phyloP scores from a whole-genome alignment of 1,140 invertebrate genomes.

The Drosophila neocordata region DNA sequence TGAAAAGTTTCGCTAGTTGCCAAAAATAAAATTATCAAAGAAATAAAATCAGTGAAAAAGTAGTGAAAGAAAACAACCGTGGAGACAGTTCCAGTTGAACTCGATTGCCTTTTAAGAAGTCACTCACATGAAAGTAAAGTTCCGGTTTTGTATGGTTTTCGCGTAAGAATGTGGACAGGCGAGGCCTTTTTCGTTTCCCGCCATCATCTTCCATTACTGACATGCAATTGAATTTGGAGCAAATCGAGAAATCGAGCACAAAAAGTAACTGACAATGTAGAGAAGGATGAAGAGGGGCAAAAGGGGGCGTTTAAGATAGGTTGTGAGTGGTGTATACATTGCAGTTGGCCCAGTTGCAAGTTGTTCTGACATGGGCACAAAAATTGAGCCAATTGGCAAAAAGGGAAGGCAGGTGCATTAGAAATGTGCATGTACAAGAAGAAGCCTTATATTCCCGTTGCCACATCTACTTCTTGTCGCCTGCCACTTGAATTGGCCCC shows the following conservation, averaged over 20 bases:
- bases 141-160: conserved; percentile 48
- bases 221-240: conserved; percentile 75
- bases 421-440: conserved; percentile 68
- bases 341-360: conserved; percentile 73
- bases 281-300: too few relatives aligned
- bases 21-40: conserved; percentile 12
- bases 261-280: conserved; percentile 32
- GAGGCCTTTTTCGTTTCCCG: conserved; percentile 10
- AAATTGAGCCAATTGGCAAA: conserved; percentile 74
- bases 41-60: conserved; percentile 18
- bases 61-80: conserved; percentile 31
- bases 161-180: conserved; percentile 54
- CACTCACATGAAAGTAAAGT: conserved; percentile 69
- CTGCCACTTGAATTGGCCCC: conserved; percentile 45
- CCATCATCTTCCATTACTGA: conserved; percentile 17
- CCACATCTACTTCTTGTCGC: neutral
- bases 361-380: conserved; percentile 67
- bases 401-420: conserved; percentile 65
- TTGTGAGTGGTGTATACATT: too few relatives aligned
- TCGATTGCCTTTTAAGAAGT: conserved; percentile 78
- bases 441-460: conserved; percentile 11
- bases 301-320: too few relatives aligned
- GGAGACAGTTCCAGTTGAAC: conserved; percentile 45
- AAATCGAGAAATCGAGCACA: conserved; percentile 61
- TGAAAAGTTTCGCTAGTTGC: conserved; percentile 56